These are phyloP conservation scores for Oncorhynchus tshawytscha DNA, from an alignment of 2,113 vertebrate species.

Conservation along the genomic window DNA sequence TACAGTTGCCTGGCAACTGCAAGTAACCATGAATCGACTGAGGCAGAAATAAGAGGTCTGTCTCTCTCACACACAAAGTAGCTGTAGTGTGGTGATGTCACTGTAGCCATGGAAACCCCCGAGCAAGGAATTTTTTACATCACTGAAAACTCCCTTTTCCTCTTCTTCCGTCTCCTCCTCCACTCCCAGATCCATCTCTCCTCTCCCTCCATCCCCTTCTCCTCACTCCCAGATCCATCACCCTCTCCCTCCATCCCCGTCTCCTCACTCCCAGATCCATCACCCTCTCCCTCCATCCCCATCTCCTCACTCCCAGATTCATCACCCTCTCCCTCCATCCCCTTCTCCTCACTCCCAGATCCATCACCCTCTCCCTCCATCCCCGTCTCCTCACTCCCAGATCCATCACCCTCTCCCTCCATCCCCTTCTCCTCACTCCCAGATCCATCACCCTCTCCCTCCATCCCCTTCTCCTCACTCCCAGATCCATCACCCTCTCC, in stretches of 20 bases:
- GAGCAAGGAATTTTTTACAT: slow-evolving; percentile 48
- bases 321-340: background rate
- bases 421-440: background rate
- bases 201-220: too few relatives aligned
- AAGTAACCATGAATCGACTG: slow-evolving; percentile 62
- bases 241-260: too few relatives aligned
- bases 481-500: background rate
- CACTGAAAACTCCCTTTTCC: slow-evolving; percentile 42
- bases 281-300: slow-evolving; percentile 9
- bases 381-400: too few relatives aligned
- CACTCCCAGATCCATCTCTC: too few relatives aligned
- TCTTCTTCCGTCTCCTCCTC: too few relatives aligned
- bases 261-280: too few relatives aligned
- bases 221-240: too few relatives aligned
- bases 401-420: slow-evolving; percentile 2
- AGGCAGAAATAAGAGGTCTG: slow-evolving; percentile 48
- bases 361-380: too few relatives aligned
- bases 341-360: too few relatives aligned
- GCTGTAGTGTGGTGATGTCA: slow-evolving; percentile 69
- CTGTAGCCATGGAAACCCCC: slow-evolving; percentile 79
- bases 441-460: too few relatives aligned
- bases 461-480: too few relatives aligned
- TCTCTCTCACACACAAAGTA: slow-evolving; percentile 20
- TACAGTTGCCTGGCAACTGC: slow-evolving; percentile 76
- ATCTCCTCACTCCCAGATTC: too few relatives aligned